Conservation (phyloP, 92 coral and sea anemone species). For the Muricea muricata region DNA sequence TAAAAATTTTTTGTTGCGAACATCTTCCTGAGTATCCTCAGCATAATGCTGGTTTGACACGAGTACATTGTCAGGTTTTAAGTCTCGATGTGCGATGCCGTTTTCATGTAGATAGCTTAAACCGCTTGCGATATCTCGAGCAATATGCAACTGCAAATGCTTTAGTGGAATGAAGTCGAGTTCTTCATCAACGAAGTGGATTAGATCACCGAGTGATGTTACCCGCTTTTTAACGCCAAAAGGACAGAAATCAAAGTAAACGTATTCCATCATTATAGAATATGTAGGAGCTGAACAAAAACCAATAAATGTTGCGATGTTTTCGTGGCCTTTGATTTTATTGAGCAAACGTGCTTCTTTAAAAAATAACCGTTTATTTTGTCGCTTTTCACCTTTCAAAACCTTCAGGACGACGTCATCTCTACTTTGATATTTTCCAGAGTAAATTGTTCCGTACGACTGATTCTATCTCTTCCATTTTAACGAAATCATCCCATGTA, state of each 20-base stretch:
- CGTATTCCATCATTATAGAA: slow-evolving; percentile 11
- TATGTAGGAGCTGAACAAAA: background rate
- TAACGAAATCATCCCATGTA: too few species aligned
- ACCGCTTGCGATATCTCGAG: background rate
- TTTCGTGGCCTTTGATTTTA: background rate
- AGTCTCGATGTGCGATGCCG: too few species aligned
- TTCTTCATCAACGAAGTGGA: background rate
- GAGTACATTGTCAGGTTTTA: background rate
- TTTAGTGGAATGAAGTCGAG: background rate
- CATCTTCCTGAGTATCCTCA: background rate
- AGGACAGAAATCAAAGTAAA: background rate
- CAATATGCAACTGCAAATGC: background rate
- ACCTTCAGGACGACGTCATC: too few species aligned
- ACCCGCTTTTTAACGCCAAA: background rate
- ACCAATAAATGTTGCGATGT: background rate
- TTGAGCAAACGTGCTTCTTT: slow-evolving; percentile 15
- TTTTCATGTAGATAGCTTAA: background rate
- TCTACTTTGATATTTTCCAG: too few species aligned
- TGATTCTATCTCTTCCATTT: too few species aligned
- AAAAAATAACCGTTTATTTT: background rate
- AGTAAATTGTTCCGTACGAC: too few species aligned
- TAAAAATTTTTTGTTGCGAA: background rate
- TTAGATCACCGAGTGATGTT: background rate
- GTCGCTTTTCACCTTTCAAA: too few species aligned
- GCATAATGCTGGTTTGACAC: background rate